Conservation (phyloP, 2,888 invertebrate genomes). For the Meliscaeva auricollis region DNA sequence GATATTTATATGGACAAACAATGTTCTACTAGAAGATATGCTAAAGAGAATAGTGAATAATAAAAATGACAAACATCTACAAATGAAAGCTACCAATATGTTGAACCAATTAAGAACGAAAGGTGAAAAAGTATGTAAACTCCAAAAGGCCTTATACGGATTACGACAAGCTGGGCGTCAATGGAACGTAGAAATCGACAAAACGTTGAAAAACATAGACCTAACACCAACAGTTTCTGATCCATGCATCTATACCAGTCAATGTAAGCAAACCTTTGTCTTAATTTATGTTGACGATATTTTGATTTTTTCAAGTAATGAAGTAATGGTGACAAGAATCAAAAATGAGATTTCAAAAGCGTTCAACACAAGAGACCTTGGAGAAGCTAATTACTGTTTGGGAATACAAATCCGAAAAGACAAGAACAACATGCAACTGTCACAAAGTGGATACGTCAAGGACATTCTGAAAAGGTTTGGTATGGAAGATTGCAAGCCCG, state of each 20-base stretch:
- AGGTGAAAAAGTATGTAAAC: slow-evolving; percentile 64
- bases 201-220: slow-evolving; percentile 66
- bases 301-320: slow-evolving; percentile 22
- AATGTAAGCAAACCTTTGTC: slow-evolving; percentile 32
- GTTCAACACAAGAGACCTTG: slow-evolving; percentile 67
- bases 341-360: background rate
- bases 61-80: slow-evolving; percentile 17
- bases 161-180: slow-evolving; percentile 64
- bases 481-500: slow-evolving; percentile 70
- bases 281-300: slow-evolving; percentile 26
- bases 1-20: too few species aligned
- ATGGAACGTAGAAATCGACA: slow-evolving; percentile 74
- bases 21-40: background rate
- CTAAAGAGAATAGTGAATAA: background rate
- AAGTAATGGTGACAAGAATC: background rate
- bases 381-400: slow-evolving; percentile 55
- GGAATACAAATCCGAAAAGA: slow-evolving; percentile 58
- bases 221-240: slow-evolving; percentile 67
- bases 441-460: slow-evolving; percentile 69
- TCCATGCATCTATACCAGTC: slow-evolving; percentile 65
- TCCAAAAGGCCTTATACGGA: slow-evolving; percentile 75
- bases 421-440: slow-evolving; percentile 42
- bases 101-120: slow-evolving; percentile 19
- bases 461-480: slow-evolving; percentile 67
- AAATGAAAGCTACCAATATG: slow-evolving; percentile 24